Evolutionary conservation across 2,888 invertebrate genomes (phyloP), one percentile per base, ranked within the genome.

Genomic region (Dynastes tityus): DNA sequence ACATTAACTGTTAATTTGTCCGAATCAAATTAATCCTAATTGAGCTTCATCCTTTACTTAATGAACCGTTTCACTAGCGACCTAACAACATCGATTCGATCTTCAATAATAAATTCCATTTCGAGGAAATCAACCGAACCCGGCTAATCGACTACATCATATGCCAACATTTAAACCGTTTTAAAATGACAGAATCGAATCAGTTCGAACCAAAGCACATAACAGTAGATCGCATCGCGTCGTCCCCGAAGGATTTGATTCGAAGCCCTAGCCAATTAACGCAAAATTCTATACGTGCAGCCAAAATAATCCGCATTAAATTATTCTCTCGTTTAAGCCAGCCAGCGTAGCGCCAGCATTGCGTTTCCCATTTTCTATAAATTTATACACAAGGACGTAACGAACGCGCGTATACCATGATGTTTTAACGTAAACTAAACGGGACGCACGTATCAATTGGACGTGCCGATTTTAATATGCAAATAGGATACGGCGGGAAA

Each of bases 211-310:
- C 27, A 22, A 27, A 61, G 16, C 27, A 1, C 4, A n/a, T n/a
- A 53, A 61, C 27, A 27, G 29, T 27, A 16, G 27, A 9, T 27
- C 22, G 27, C n/a, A 61, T 22, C 22, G 22, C 22, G 22, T 27
- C 22, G 9, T 11, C 29, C 27, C 22, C 61, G 27, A 61, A 61
- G 61, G 65, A 67, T 67, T n/a, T 16, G 40, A 67, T 45, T 40
- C n/a, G 16, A 45, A 67, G 45, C 65, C 45, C 13, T 11, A 67
- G 65, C 45, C 65, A 67, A 67, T 67, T 67, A 67, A 40, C 65
- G 45, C 22, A 6, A 67, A 67, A 67, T 67, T 67, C 65, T 67
- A 40, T 67, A 67, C 40, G 40, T 16, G 45, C 45, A 16, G 6
- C 40, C 40, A 16, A 67, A 67, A 67, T 67, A 67, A 22, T 40